Percentiles rank a stretch among this genome's conserved stretches.
These are phyloP conservation scores for Drosophila grimshawi DNA, from an alignment of 1,140 invertebrate species.

Conservation along the genomic window DNA sequence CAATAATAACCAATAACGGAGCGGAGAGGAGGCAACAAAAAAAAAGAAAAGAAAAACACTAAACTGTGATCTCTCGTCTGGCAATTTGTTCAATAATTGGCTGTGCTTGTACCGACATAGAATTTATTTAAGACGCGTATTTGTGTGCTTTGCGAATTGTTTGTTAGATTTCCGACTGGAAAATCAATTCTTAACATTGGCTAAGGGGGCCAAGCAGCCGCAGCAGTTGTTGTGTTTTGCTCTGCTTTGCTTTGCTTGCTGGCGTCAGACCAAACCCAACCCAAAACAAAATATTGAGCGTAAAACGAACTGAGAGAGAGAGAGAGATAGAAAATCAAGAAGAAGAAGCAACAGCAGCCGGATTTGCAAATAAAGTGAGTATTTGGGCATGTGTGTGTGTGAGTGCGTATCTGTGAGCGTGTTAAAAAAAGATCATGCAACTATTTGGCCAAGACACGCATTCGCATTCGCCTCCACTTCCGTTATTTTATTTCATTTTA, in stretches of 20 bases:
- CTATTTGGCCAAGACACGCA: constrained; percentile 58
- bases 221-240: constrained; percentile 58
- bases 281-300: constrained; percentile 74
- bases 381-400: constrained; percentile 36
- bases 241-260: constrained; percentile 21
- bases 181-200: constrained; percentile 75
- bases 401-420: constrained; percentile 59
- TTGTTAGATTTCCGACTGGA: constrained; percentile 64
- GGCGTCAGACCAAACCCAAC: constrained; percentile 70
- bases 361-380: constrained; percentile 73
- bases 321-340: constrained; percentile 29
- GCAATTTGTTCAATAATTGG: constrained; percentile 80
- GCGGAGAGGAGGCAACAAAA: constrained; percentile 38
- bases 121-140: constrained; percentile 67
- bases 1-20: constrained; percentile 47
- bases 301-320: constrained; percentile 41
- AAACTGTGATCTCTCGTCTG: constrained; percentile 73
- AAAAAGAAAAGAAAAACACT: neutral
- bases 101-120: constrained; percentile 71
- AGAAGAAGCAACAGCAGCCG: constrained; percentile 66
- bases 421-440: constrained; percentile 74
- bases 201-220: constrained; percentile 64
- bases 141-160: constrained; percentile 63
- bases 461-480: constrained; percentile 57
- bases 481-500: constrained; percentile 33